A percentile compares a stretch with the other conserved stretches of the same genome.
Conservation (phyloP, 2,888 invertebrate species). For the Onthophagus sagittarius region DNA sequence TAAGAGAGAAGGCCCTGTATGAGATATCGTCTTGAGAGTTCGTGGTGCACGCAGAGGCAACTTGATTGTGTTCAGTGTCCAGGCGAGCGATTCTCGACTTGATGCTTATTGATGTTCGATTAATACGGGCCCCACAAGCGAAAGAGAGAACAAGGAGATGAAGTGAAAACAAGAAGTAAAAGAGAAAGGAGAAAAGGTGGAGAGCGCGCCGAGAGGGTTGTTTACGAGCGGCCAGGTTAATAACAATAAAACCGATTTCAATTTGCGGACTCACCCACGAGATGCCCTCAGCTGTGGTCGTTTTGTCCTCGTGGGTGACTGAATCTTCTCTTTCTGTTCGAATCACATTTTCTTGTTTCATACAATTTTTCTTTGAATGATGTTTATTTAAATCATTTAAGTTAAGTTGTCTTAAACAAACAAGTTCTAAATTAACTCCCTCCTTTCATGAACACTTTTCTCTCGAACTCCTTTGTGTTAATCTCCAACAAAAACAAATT, state of each 20-base stretch:
- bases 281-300: background rate
- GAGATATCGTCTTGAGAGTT: background rate
- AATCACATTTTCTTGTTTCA: no score
- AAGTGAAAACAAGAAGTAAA: background rate
- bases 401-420: background rate
- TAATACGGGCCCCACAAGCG: background rate
- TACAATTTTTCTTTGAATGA: background rate
- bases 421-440: background rate
- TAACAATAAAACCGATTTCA: background rate
- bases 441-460: background rate
- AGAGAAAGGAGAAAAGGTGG: background rate
- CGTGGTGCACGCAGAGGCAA: conserved; percentile 3
- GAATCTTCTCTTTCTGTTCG: background rate
- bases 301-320: background rate
- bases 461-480: background rate
- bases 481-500: background rate
- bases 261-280: background rate
- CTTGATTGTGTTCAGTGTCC: conserved; percentile 7
- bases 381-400: background rate
- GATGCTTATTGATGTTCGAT: conserved; percentile 3
- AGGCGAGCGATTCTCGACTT: background rate
- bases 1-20: background rate
- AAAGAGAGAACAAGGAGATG: background rate
- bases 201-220: background rate
- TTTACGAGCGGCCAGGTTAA: background rate